Evolutionary conservation across 2,888 invertebrate species (phyloP), one percentile per base, ranked within the genome.

Genomic region (Caenorhabditis sp.): DNA sequence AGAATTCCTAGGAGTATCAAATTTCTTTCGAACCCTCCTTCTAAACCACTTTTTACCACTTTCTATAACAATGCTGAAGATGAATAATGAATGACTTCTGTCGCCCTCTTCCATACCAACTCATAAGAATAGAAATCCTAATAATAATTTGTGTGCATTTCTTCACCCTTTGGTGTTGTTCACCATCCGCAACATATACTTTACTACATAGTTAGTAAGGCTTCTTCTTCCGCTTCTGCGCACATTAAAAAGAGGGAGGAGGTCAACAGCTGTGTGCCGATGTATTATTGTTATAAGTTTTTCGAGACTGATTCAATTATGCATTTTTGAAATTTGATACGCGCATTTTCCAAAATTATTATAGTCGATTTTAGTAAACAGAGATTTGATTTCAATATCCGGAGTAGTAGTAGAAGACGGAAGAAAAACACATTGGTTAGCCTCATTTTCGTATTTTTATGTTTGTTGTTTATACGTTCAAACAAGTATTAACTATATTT

Each of bases 171-270:
- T 69, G 63, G 49, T 31, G 53, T 60, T 36, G 54, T n/a, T 27
- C 50, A 10, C 61, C 27, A 63, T 38, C 54, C 72, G 64, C 67
- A 72, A 67, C 72, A 72, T 62, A 72, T 72, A 72, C 72, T 72
- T 72, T 72, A 72, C 72, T 64, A 64, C 72, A 67, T 72, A 62
- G 72, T 72, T 67, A 72, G 64, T 60, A 67, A 60, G 61, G 63
- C 71, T 63, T 70, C 66, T 66, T 71, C 63, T 72, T 67, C 67
- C 72, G 67, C 72, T 72, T 67, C 67, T 70, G 62, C 70, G 70
- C 66, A 63, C 63, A 21, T 21, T 62, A 61, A 43, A 43, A 17
- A 43, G 17, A 17, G 54, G 54, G 72, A 72, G 72, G 72, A 72
- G 72, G 72, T 72, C 72, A 72, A 67, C 72, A 72, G 72, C 72